Conservation (phyloP, 2,888 invertebrate genomes). For the Steinernema carpocapsae region DNA sequence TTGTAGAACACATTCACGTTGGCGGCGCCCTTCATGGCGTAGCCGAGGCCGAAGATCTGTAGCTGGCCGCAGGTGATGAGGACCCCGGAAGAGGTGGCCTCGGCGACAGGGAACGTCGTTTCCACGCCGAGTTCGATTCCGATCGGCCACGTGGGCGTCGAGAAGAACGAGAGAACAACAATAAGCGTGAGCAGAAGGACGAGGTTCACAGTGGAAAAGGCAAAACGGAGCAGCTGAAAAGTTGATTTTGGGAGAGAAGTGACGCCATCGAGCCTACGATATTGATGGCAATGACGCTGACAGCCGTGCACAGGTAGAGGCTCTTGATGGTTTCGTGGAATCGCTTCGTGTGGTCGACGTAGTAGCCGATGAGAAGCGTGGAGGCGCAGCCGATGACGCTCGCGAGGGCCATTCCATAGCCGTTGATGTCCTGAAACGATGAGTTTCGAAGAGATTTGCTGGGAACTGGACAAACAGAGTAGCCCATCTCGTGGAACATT, state of each 20-base stretch:
- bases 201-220: neutral
- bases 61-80: conserved; percentile 49
- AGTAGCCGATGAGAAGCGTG: conserved; percentile 55
- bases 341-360: conserved; percentile 60
- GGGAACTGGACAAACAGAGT: conserved; percentile 38
- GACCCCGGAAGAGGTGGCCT: conserved; percentile 62
- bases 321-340: conserved; percentile 58
- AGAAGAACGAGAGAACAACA: conserved; percentile 46
- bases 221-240: neutral
- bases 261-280: conserved; percentile 39
- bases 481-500: conserved; percentile 43
- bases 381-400: conserved; percentile 55
- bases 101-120: conserved; percentile 65
- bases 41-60: conserved; percentile 37
- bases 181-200: conserved; percentile 38
- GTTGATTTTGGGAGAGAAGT: neutral
- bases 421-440: conserved; percentile 37
- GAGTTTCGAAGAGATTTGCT: neutral
- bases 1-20: neutral
- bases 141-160: conserved; percentile 49
- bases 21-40: conserved; percentile 29
- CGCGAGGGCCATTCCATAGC: conserved; percentile 43
- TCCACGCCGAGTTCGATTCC: conserved; percentile 65
- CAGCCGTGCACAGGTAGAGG: conserved; percentile 47
- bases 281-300: conserved; percentile 49